phyloP scores from a whole-genome alignment of 1,140 invertebrate species.

The Melitaea cinxia region DNA sequence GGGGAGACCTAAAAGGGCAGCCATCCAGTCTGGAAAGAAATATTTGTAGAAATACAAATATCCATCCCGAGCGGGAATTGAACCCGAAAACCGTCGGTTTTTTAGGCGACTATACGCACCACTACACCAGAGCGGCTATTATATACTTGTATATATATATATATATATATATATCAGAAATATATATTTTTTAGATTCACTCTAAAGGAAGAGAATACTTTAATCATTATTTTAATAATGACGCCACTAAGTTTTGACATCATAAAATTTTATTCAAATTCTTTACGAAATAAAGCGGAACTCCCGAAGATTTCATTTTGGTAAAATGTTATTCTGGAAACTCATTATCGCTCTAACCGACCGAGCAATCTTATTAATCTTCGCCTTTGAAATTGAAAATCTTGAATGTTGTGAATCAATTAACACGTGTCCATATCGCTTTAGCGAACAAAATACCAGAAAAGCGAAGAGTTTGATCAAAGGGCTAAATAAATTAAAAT shows the following conservation, averaged over 20 bases:
- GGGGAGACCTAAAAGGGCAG: too few relatives aligned
- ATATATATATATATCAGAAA: too few relatives aligned
- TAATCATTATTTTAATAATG: conserved; percentile 16
- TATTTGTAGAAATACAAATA: too few relatives aligned
- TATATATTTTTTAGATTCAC: too few relatives aligned
- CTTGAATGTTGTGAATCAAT: conserved; percentile 62
- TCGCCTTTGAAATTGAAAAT: conserved; percentile 73
- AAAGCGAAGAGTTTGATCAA: not conserved
- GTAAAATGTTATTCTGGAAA: conserved; percentile 69
- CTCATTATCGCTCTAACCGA: conserved; percentile 74
- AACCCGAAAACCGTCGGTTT: too few relatives aligned
- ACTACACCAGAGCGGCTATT: too few relatives aligned
- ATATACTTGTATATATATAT: too few relatives aligned
- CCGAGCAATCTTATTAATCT: conserved; percentile 75
- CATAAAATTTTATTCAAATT: conserved; percentile 50
- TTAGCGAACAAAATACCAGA: not conserved
- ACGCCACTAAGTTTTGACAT: conserved; percentile 11
- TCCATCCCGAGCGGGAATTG: too few relatives aligned
- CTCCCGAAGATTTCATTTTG: conserved; percentile 56
- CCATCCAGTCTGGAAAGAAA: too few relatives aligned
- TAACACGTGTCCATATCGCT: conserved; percentile 23
- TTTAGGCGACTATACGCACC: too few relatives aligned
- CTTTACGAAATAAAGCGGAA: conserved; percentile 51
- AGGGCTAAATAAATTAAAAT: conserved; percentile 13
- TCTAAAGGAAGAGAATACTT: not conserved